These are phyloP conservation scores for Galagoides demidoff DNA, from an alignment of 2,797 vertebrate species.

Conservation along the genomic window DNA sequence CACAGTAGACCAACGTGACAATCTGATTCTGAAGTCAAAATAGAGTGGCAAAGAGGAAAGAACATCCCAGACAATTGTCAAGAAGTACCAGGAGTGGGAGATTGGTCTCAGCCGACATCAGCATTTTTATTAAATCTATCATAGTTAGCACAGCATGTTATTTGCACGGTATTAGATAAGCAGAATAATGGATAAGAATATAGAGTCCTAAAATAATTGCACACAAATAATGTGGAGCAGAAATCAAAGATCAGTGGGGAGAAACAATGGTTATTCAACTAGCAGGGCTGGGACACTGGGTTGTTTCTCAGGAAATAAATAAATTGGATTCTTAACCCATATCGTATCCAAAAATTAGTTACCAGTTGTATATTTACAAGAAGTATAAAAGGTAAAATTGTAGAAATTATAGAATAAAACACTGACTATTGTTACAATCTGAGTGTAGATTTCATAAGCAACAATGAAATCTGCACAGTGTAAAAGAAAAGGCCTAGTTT, in stretches of 20 bases:
- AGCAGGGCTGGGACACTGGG: not conserved
- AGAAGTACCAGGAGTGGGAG: not conserved
- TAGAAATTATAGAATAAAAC: not conserved
- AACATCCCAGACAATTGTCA: not conserved
- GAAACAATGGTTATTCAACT: not conserved
- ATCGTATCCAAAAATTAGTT: not conserved
- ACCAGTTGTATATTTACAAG: not conserved
- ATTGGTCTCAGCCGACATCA: not conserved
- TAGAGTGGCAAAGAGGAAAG: not conserved
- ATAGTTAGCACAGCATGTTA: not conserved
- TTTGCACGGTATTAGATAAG: not conserved
- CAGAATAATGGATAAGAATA: not conserved
- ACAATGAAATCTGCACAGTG: not conserved
- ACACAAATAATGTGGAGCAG: not conserved
- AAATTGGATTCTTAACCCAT: not conserved
- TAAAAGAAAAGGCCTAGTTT: not conserved
- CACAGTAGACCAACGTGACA: not conserved
- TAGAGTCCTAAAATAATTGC: not conserved
- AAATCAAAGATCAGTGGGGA: not conserved
- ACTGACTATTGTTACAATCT: not conserved
- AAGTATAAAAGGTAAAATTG: slow-evolving; percentile 1
- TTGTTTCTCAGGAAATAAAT: slow-evolving; percentile 3
- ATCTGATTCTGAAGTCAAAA: not conserved
- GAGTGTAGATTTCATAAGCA: slow-evolving; percentile 2
- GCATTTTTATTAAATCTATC: not conserved